Conservation (phyloP, 1,140 invertebrate genomes). For the Cephus cinctus region DNA sequence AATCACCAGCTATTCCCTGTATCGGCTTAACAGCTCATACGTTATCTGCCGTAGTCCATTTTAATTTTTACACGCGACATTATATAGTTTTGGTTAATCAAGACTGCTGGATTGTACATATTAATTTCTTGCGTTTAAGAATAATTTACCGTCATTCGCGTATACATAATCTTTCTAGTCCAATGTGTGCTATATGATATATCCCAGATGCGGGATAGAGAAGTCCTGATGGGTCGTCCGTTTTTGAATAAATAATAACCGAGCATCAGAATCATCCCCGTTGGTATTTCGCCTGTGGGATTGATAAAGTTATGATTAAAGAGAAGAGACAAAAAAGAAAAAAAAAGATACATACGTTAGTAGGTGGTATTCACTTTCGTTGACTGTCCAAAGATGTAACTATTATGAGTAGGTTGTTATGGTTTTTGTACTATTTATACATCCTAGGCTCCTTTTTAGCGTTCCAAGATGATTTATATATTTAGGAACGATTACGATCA, state of each 20-base stretch:
- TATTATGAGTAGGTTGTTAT: constrained; percentile 32
- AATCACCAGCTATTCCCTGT: too few relatives aligned
- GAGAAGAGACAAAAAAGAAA: neutral
- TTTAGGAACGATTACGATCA: constrained; percentile 5
- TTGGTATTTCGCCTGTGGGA: too few relatives aligned
- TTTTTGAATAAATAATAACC: too few relatives aligned
- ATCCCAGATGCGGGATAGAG: too few relatives aligned
- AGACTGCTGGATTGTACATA: constrained; percentile 29
- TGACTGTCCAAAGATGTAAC: constrained; percentile 46
- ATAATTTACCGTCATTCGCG: constrained; percentile 19
- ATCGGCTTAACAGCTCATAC: too few relatives aligned
- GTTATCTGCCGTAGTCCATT: too few relatives aligned
- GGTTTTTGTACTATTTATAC: constrained; percentile 28
- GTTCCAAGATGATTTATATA: constrained; percentile 1
- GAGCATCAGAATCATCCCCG: too few relatives aligned
- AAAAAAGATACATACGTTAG: neutral
- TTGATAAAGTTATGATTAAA: too few relatives aligned
- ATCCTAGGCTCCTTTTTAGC: constrained; percentile 18
- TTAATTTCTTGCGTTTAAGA: constrained; percentile 22
- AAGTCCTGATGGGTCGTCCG: too few relatives aligned
- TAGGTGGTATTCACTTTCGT: constrained; percentile 24
- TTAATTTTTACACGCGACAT: too few relatives aligned
- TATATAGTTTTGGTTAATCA: constrained; percentile 20
- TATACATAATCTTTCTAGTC: constrained; percentile 25
- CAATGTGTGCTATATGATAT: constrained; percentile 24